Evolutionary conservation across 2,113 vertebrate genomes (phyloP), one percentile per base, ranked within the genome.

Genomic region (Mormyrus lacerda): DNA sequence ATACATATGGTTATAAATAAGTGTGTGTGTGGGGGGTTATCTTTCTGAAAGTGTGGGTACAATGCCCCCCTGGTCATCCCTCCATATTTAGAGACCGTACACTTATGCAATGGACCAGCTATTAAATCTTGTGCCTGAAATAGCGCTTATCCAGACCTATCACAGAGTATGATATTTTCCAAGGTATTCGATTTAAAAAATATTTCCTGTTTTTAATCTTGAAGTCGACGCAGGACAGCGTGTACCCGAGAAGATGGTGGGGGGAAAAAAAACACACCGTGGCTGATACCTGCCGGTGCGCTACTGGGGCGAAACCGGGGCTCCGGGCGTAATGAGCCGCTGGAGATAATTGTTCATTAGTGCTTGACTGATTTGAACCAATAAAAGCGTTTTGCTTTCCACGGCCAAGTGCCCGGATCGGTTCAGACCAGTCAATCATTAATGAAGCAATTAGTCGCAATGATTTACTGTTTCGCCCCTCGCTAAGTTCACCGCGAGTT

Each of bases 341-440:
- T 51, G 50, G 50, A 87, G 85, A 87, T 87, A 87, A 87, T 53
- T 53, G 48, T 87, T 87, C 85, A 87, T 87, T 87, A 53, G 85
- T 53, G 50, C 19, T 48, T 31, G 84, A 86, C 48, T 86, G 84
- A 86, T 86, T 86, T 86, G 45, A 51, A 86, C 84, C 84, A 51
- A 51, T 86, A 51, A 51, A 86, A 86, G 84, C 84, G 84, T 86
- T 86, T 86, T 86, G 84, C 84, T 86, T 86, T 48, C 84, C 84
- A 51, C 48, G 48, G 84, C 84, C 84, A 86, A 51, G 85, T 35
- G 47, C 85, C 50, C 31, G 48, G 85, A 87, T 87, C 48, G 85
- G 85, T 39, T 53, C 85, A n/a, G 50, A 53, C 85, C 85, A 87
- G 85, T 51, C 85, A 53, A 87, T 87, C 85, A 53, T 87, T 53